Base-by-base conservation (phyloP, 2,888 invertebrate species). In the Pinctada fucata region DNA sequence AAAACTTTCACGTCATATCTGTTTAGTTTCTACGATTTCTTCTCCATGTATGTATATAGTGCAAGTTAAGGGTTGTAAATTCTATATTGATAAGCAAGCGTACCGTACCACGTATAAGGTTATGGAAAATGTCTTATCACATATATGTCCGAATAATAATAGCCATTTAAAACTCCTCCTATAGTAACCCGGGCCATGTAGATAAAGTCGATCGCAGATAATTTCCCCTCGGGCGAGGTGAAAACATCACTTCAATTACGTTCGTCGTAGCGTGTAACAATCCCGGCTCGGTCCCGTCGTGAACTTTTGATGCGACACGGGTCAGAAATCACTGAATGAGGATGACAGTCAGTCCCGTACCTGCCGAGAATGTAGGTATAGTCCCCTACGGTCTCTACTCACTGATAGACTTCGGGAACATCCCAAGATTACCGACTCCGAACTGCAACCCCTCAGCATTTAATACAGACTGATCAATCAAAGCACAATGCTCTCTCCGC, bases 101-200 rank as follows among this genome's bases (percentile, higher is more conserved):
- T 31, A 31, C 31, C 58, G 58, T 6, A 58, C 58, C 6, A 58
- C 8, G 58, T 58, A 58, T 6, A 58, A 10, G 6, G 13, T 6
- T 10, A 58, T 58, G 58, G 8, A 6, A 13, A 10, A 58, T 6
- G 13, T 66, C 66, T 66, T 74, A 74, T 74, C 74, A 66, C 52
- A 31, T 58, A 48, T 51, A 47, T n/a, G 66, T 74, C 74, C 45
- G 74, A 68, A 68, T 68, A 68, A 68, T 74, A 65, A 74, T 74
- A 63, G 74, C 63, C 74, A 74, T 74, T 74, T 74, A 74, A 72
- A 74, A 74, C 74, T 74, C 74, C 74, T 74, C 74, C 74, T 74
- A 74, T 74, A 74, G 66, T 74, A 58, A 74, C 64, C 8, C 66
- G 50, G 74, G 65, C 50, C 74, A 74, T 74, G 66, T 74, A 74